Base-by-base conservation (phyloP, 92 coral and sea anemone genomes). In the Scolanthus callimorphus region DNA sequence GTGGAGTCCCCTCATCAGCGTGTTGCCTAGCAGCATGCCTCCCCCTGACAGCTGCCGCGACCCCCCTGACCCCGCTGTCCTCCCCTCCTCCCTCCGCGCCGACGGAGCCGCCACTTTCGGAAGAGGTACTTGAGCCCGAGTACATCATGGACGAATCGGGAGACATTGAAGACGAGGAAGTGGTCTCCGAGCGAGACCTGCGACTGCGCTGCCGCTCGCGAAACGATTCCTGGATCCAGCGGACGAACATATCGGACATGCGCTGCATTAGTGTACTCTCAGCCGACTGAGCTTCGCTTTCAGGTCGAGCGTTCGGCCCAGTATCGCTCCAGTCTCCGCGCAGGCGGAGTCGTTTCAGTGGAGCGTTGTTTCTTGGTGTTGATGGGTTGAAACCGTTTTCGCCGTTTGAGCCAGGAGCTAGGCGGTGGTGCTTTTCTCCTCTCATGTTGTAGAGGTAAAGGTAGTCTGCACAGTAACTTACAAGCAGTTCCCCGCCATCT, bases 251-350 rank as follows among this genome's bases (percentile, higher is more conserved):
- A 55, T 90, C 99, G 10, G 96, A 88, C 96, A 94, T 84, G 79
- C 96, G 94, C 64, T 94, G 99, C 80, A 88, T 83, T 2, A 88
- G 75, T 13, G 74, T 83, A 49, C 74, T 84, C 39, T 92, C 98
- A 6, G 76, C 75, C 29, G 82, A 85, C 31, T 90, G 64, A 43
- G 82, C 90, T 60, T 94, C 99, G 24, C 96, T 85, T 55, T 94
- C 99, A 44, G 99, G 99, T 65, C 96, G 80, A 25, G 99, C 96
- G 59, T 94, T 88, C 4, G 99, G 99, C 21, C 99, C 99, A 13
- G 99, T 94, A 76, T 94, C 99, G 29, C 96, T 86, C 96, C 96
- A 94, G 79, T 94, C 99, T 3, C 99, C 99, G 29, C 99, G 83
- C 68, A 94, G 82, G 31, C 99, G 89, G 24, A 94, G 65, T 11